A percentile compares a stretch with the other conserved stretches of the same genome.
phyloP scores from a whole-genome alignment of 2,797 vertebrate genomes.

The Sciurus vulgaris region DNA sequence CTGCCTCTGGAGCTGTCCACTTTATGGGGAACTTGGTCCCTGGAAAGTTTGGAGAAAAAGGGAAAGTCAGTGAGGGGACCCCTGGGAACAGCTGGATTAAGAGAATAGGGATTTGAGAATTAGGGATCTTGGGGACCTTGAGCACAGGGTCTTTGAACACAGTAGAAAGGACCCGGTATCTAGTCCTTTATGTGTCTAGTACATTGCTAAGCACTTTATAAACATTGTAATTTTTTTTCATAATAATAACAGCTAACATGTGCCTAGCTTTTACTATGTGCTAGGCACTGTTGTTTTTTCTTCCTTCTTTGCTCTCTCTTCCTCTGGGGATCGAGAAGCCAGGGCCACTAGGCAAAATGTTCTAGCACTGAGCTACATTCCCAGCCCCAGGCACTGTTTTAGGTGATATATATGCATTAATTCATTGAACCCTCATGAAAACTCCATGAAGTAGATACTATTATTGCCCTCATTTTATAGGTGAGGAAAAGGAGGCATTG shows the following conservation, averaged over 20 bases:
- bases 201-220: neutral
- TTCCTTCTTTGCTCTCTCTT: neutral
- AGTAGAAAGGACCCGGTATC: neutral
- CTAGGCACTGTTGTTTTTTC: neutral
- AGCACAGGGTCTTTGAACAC: conserved; percentile 1
- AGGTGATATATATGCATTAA: conserved; percentile 8
- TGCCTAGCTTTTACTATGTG: neutral
- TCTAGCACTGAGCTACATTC: neutral
- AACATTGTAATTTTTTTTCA: neutral
- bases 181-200: neutral
- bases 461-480: neutral
- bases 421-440: conserved; percentile 14
- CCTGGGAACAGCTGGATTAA: conserved; percentile 7
- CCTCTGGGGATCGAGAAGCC: neutral
- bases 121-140: neutral
- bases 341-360: neutral
- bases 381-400: neutral
- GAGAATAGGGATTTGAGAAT: neutral
- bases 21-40: conserved; percentile 99
- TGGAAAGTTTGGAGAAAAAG: conserved; percentile 80
- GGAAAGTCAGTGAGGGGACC: neutral
- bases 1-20: conserved; percentile 98
- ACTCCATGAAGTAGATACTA: neutral
- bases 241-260: neutral
- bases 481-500: neutral